Base-by-base conservation (phyloP, 2,888 invertebrate genomes). In the Aquatica leii region DNA sequence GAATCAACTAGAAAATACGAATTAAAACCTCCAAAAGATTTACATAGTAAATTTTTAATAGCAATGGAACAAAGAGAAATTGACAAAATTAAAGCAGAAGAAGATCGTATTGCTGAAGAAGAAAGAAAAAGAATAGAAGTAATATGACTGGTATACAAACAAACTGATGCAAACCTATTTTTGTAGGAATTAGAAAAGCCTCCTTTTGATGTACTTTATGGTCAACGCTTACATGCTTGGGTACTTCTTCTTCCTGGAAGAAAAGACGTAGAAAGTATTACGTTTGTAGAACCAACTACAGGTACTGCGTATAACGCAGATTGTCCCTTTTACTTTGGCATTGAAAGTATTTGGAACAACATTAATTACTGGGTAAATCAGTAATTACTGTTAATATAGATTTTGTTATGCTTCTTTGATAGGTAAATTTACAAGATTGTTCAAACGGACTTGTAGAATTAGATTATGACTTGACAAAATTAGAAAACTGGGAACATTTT, bases 271-370 rank as follows among this genome's bases (percentile, higher is more conserved):
- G 82, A 84, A 2, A 84, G 86, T 63, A 87, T 89, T 0, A 87
- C 91, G 78, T 97, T 95, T 78, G 88, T 97, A 37, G 97, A 97
- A 74, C 90, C 96, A 1, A 88, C 91, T 12, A 92, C 94, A 0
- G 97, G 96, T 0, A 83, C 86, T 12, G 77, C 83, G 0, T 86
- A 89, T 67, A 84, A 87, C 0, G 76, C 89, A 0, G 76, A 82
- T 40, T 83, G 86, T 17, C 79, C 83, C 1, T 84, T 87, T 63
- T 96, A 94, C 74, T 86, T 90, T 24, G 87, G 90, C 0, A 84
- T 97, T 2, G 95, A 97, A 75, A 90, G 91, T 69, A 81, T 96
- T 53, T 97, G 96, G 88, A 95, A 95, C 74, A 83, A 95, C 75
- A 83, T 86, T 53, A 97, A 97, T 81, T 96, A 93, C 79, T 94